Evolutionary conservation across 2,797 vertebrate genomes (phyloP), one percentile per base, ranked within the genome.

Genomic region (Psittacula echo): DNA sequence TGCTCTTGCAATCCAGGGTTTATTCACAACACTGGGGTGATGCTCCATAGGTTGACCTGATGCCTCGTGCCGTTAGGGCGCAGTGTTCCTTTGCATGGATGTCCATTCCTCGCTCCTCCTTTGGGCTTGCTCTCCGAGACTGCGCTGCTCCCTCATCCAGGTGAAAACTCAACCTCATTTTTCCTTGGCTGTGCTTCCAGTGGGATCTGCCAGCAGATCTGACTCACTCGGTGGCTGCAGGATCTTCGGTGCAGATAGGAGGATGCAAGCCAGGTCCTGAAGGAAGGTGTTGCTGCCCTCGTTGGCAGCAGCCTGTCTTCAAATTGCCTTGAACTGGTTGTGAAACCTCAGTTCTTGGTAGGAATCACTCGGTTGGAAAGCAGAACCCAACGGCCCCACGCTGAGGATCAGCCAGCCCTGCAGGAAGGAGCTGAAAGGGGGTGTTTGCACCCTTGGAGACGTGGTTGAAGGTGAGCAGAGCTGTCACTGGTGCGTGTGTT

Each of bases 251-350:
- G 67, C 84, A 76, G 92, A 75, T 66, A 58, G 94, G 12, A 32
- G 77, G 8, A 44, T 7, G 34, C 89, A 66, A 90, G 95, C 89
- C 82, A 39, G 85, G 44, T 92, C 85, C 94, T 89, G 93, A 79
- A 82, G 94, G 87, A 79, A 94, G 81, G 94, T 82, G 87, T 79
- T 95, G 29, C 72, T 92, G 78, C 85, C 47, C 80, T 89, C 48
- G 70, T 92, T 15, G 5, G 68, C 87, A 84, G 65, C 61, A 30
- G 81, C 87, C 71, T 39, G 13, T 11, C 77, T 83, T 60, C 6
- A 79, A 84, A 85, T 85, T 85, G 79, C 61, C 61, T 83, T 76
- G 1, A 71, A 44, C 44, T 6, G 48, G 54, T 95, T 93, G 56
- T 0, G 29, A 92, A 95, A 95, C 81, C 77, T 61, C 73, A 1